Percentiles rank a stretch among this genome's conserved stretches.
Evolutionary conservation across 2,888 invertebrate species (phyloP).

Genomic region (Mimachlamys varia): DNA sequence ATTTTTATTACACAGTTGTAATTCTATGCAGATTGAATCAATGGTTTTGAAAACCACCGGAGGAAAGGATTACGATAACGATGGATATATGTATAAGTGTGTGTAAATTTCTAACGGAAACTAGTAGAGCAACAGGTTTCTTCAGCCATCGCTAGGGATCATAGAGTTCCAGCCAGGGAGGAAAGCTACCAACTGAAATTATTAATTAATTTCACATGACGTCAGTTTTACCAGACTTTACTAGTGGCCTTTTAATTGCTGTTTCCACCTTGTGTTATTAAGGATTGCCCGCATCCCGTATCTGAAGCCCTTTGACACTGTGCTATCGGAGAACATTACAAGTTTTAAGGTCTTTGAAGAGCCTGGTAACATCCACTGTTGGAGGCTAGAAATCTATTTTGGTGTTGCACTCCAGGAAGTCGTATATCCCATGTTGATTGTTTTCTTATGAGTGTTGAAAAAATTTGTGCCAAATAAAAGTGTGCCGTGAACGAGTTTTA

Average conservation of each 20-base stretch:
- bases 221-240: background rate
- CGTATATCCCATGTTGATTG: constrained; percentile 7
- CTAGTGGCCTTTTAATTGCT: constrained; percentile 20
- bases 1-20: background rate
- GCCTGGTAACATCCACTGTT: background rate
- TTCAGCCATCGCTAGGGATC: background rate
- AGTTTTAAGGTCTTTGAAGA: constrained; percentile 17
- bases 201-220: constrained; percentile 17
- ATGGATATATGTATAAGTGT: background rate
- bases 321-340: constrained; percentile 22
- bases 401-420: background rate
- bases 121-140: background rate
- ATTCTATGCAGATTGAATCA: constrained; percentile 10
- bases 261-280: constrained; percentile 2
- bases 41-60: constrained; percentile 14
- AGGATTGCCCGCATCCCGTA: background rate
- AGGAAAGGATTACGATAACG: background rate
- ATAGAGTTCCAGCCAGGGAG: background rate
- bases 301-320: constrained; percentile 17
- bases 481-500: background rate
- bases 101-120: background rate
- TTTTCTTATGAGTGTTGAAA: background rate
- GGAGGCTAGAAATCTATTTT: background rate
- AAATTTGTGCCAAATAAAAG: background rate
- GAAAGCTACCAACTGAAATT: background rate